phyloP scores from a whole-genome alignment of 1,140 invertebrate genomes.

The Heliothis subflexa region DNA sequence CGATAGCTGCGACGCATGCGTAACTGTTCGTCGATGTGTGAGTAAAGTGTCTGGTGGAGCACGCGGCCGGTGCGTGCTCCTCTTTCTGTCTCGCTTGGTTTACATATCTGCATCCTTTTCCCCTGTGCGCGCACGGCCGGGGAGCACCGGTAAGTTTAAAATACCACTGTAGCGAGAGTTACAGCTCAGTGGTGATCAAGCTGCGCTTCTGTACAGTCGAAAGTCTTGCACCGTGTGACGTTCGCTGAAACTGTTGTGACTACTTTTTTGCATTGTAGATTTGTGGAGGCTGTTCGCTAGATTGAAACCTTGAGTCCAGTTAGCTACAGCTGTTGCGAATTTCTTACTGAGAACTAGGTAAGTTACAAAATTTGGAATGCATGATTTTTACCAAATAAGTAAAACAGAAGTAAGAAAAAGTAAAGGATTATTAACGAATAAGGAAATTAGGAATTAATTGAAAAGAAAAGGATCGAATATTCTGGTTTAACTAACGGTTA shows the following conservation, averaged over 20 bases:
- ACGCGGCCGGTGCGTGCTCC: conserved; percentile 76
- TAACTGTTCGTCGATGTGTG: conserved; percentile 73
- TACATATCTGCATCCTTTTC: conserved; percentile 65
- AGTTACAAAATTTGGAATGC: conserved; percentile 41
- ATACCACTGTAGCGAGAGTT: conserved; percentile 71
- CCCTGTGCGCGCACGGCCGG: conserved; percentile 58
- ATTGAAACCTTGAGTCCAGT: conserved; percentile 48
- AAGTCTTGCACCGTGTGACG: conserved; percentile 58
- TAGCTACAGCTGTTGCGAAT: conserved; percentile 54
- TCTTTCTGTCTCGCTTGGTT: conserved; percentile 65
- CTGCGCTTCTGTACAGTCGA: conserved; percentile 66
- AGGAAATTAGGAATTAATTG: conserved; percentile 7
- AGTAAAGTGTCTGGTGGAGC: conserved; percentile 69
- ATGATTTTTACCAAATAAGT: conserved; percentile 28
- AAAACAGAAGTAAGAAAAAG: not conserved
- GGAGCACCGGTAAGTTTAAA: conserved; percentile 83
- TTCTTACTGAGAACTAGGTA: conserved; percentile 50
- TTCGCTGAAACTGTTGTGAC: conserved; percentile 68
- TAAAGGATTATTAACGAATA: conserved; percentile 27
- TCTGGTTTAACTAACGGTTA: conserved; percentile 57
- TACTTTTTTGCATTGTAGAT: conserved; percentile 72
- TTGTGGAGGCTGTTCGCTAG: conserved; percentile 54
- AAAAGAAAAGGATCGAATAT: conserved; percentile 13
- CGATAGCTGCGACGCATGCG: conserved; percentile 77
- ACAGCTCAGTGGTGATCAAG: conserved; percentile 79